phyloP scores from a whole-genome alignment of 2,113 vertebrate genomes.

The Megaceryle torquata region DNA sequence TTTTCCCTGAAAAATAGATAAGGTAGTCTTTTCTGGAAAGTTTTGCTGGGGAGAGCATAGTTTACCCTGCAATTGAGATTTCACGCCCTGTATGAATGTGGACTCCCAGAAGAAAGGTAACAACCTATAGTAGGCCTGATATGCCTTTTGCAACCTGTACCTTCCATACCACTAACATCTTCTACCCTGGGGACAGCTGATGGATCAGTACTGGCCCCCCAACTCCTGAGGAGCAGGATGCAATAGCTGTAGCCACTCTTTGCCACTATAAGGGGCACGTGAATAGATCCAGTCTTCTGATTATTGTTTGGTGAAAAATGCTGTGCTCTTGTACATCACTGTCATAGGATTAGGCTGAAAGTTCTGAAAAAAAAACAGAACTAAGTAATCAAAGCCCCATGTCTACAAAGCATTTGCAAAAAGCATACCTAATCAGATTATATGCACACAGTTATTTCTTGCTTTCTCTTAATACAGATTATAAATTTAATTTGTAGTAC shows the following conservation, averaged over 20 bases:
- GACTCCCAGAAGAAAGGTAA: background rate
- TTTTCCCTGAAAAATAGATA: background rate
- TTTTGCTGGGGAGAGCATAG: background rate
- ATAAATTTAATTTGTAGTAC: background rate
- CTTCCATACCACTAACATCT: background rate
- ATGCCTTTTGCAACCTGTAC: background rate
- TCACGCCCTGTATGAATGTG: background rate
- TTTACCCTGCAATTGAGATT: background rate
- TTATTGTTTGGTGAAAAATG: background rate
- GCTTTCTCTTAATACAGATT: background rate
- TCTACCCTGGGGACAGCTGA: background rate
- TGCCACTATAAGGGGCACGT: background rate
- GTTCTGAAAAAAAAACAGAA: background rate
- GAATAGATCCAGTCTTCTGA: background rate
- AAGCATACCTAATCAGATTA: background rate
- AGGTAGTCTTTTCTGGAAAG: background rate
- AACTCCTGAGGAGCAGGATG: background rate
- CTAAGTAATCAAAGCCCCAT: background rate
- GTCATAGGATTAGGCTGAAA: background rate
- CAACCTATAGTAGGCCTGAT: background rate
- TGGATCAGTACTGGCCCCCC: background rate
- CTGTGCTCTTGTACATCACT: accelerated
- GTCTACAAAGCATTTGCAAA: background rate
- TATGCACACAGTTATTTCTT: background rate
- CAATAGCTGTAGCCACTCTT: background rate